Percentiles rank a stretch among this genome's conserved stretches.
These are phyloP conservation scores for Ceratina calcarata DNA, from an alignment of 1,140 invertebrate genomes.

Conservation along the genomic window DNA sequence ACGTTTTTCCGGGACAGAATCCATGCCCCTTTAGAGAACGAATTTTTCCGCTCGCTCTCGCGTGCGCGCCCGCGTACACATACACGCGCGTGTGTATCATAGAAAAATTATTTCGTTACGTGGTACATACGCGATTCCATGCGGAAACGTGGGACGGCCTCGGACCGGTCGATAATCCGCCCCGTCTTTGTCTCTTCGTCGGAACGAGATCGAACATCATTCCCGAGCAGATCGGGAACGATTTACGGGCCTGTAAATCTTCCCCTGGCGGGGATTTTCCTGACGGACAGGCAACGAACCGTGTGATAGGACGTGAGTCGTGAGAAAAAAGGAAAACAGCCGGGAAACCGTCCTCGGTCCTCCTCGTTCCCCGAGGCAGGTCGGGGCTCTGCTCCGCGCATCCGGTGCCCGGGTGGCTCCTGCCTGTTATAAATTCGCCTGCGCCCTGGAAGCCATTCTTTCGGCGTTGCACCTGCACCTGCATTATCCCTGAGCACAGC, in stretches of 20 bases:
- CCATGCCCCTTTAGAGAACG: not conserved
- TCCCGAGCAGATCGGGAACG: conserved; percentile 55
- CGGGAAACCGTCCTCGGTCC: conserved; percentile 24
- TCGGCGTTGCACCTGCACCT: conserved; percentile 52
- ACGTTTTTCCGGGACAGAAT: not conserved
- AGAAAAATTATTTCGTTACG: not conserved
- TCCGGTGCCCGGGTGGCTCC: conserved; percentile 4
- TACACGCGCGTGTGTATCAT: not conserved
- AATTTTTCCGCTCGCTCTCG: not conserved
- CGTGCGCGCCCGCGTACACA: no score
- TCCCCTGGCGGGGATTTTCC: conserved; percentile 36
- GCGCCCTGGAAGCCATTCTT: conserved; percentile 37
- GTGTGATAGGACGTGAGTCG: conserved; percentile 37
- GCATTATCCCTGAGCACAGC: conserved; percentile 55
- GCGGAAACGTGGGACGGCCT: not conserved
- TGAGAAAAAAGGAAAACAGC: conserved; percentile 17
- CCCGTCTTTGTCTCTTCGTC: conserved; percentile 35
- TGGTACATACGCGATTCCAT: not conserved
- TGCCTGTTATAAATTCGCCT: conserved; percentile 61
- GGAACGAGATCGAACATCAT: conserved; percentile 61
- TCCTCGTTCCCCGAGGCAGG: conserved; percentile 39
- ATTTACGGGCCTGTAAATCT: conserved; percentile 63
- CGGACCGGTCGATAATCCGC: not conserved
- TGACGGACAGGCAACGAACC: conserved; percentile 52
- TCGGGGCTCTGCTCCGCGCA: no score